These are phyloP conservation scores for Pararge aegeria DNA, from an alignment of 1,140 invertebrate species.

Conservation along the genomic window DNA sequence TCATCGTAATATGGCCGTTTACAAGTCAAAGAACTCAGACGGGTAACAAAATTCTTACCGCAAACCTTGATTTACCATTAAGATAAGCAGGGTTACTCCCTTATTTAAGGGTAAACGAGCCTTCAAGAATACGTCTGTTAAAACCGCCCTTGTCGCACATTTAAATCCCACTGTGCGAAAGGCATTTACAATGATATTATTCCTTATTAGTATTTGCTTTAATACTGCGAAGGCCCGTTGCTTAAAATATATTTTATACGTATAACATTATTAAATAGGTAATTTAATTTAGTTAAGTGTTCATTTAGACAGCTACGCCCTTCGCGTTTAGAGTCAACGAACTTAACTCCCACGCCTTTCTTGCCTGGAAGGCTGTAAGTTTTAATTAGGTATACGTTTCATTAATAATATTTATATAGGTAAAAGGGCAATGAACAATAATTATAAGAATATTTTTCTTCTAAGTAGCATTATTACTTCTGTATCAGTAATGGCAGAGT, in stretches of 20 bases:
- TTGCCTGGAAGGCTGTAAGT: neutral
- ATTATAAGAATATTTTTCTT: too few species aligned
- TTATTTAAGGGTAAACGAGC: constrained; percentile 21
- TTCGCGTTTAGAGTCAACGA: neutral
- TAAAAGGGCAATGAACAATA: too few species aligned
- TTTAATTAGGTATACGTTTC: neutral
- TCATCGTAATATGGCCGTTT: too few species aligned
- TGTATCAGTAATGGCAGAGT: too few species aligned
- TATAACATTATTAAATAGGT: too few species aligned
- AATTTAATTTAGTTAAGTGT: neutral
- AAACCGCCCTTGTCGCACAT: constrained; percentile 16
- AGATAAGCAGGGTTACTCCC: constrained; percentile 38
- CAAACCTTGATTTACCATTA: constrained; percentile 42
- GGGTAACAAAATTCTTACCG: constrained; percentile 7
- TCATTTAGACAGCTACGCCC: neutral
- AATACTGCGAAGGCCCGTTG: too few species aligned
- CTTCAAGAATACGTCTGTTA: constrained; percentile 10
- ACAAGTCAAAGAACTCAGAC: neutral
- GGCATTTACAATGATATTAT: too few species aligned
- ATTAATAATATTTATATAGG: too few species aligned
- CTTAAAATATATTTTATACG: too few species aligned
- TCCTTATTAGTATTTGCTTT: too few species aligned
- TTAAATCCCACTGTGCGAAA: constrained; percentile 5
- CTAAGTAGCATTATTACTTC: too few species aligned
- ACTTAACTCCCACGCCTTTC: neutral